These are phyloP conservation scores for Neogobius melanostomus DNA, from an alignment of 2,113 vertebrate genomes.

Conservation along the genomic window DNA sequence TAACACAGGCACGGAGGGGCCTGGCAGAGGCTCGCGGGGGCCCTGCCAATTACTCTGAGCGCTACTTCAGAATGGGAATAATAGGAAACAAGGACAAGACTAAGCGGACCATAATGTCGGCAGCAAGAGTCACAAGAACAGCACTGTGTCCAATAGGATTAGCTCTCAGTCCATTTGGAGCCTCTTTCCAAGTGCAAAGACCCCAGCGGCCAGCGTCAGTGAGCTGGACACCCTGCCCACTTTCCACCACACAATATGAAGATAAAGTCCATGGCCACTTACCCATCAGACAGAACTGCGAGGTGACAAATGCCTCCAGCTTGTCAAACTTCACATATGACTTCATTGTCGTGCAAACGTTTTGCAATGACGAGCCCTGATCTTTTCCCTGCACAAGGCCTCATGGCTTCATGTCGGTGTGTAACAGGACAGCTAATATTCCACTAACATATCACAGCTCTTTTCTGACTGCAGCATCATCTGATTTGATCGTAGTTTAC, in stretches of 20 bases:
- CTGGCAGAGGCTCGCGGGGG: not conserved
- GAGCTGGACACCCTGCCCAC: not conserved
- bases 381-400: too few relatives aligned
- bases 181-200: conserved; percentile 1
- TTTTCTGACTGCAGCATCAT: too few relatives aligned
- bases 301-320: not conserved
- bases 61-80: not conserved
- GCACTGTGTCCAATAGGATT: conserved; percentile 5
- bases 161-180: not conserved
- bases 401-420: too few relatives aligned
- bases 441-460: too few relatives aligned
- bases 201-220: not conserved
- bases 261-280: not conserved
- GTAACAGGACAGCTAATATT: too few relatives aligned
- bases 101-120: not conserved
- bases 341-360: too few relatives aligned
- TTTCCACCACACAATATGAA: not conserved
- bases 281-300: not conserved
- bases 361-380: too few relatives aligned
- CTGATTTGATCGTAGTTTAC: too few relatives aligned
- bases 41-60: not conserved
- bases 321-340: too few relatives aligned
- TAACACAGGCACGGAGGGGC: not conserved
- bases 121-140: not conserved
- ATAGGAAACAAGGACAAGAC: conserved; percentile 7